phyloP scores from a whole-genome alignment of 2,797 vertebrate species.

The Brachymystax lenok region DNA sequence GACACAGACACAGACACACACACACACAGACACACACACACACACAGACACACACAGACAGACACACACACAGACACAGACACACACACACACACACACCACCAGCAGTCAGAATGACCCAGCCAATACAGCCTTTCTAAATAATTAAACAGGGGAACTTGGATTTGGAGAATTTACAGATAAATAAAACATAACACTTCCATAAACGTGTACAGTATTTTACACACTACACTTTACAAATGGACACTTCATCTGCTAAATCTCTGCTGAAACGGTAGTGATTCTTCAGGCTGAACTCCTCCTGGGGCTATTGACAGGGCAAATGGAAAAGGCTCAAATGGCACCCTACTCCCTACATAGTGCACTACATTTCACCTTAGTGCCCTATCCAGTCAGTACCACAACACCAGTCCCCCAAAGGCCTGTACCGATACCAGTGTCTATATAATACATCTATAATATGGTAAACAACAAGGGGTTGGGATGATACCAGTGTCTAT shows the following conservation, averaged over 20 bases:
- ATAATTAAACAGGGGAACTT: constrained; percentile 62
- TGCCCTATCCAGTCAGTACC: too few species aligned
- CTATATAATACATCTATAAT: too few species aligned
- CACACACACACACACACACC: background rate
- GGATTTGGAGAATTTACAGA: constrained; percentile 48
- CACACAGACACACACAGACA: too few species aligned
- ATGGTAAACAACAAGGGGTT: too few species aligned
- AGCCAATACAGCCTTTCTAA: constrained; percentile 2
- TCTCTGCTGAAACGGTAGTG: constrained; percentile 15
- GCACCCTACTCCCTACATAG: too few species aligned
- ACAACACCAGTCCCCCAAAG: too few species aligned
- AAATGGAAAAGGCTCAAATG: background rate
- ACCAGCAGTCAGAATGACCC: background rate
- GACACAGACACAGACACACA: too few species aligned
- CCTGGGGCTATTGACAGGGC: background rate
- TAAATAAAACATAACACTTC: constrained; percentile 60
- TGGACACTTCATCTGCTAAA: constrained; percentile 28
- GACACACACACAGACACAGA: background rate
- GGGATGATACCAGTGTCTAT: too few species aligned
- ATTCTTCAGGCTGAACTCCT: background rate
- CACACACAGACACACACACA: background rate
- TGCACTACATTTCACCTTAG: too few species aligned
- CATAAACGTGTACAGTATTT: constrained; percentile 31
- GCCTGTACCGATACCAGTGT: too few species aligned
- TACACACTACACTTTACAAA: constrained; percentile 30